Evolutionary conservation across 2,888 invertebrate genomes (phyloP), one percentile per base, ranked within the genome.

Genomic region (Oligia fasciuncula): DNA sequence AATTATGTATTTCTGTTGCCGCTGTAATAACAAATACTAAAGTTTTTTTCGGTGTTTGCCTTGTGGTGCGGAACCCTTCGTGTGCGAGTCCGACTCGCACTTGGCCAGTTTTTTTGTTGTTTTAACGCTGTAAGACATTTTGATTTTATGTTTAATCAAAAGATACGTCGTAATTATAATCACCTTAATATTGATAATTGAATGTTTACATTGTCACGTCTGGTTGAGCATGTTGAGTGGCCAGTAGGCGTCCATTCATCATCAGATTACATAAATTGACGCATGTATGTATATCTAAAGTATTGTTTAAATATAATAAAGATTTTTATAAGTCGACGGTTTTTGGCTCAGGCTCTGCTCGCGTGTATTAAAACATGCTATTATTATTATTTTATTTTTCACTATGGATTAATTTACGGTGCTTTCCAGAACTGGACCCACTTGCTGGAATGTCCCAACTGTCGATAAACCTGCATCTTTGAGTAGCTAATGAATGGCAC

Each of bases 161-260:
- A 74, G 68, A 80, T 80, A 80, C 73, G 17, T 63, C 40, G 54
- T n/a, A 76, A 81, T 35, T 67, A 0, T 80, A 43, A 60, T 60
- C 71, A 72, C 66, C 75, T 72, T 85, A 75, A n/a, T 63, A 67
- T 19, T 67, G 77, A 83, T 80, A 62, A 46, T 2, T 17, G 11
- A 40, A 51, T 74, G 81, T 68, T 63, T 51, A 74, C 23, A 57
- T 75, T 11, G 63, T 60, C 82, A 81, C 71, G 71, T 81, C 67
- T 43, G 17, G 60, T 2, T 29, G 43, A 6, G 5, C 35, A 49
- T 51, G 66, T 67, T 4, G 14, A 54, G 14, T 57, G 75, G 23
- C 17, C 69, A 43, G 67, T 14, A 73, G 73, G 49, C 68, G 57
- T 4, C 40, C 81, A 83, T 85, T 74, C 62, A 85, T 85, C 75